A percentile compares a stretch with the other conserved stretches of the same genome.
Evolutionary conservation across 2,888 invertebrate species (phyloP).

Genomic region (Pheosia tremula): DNA sequence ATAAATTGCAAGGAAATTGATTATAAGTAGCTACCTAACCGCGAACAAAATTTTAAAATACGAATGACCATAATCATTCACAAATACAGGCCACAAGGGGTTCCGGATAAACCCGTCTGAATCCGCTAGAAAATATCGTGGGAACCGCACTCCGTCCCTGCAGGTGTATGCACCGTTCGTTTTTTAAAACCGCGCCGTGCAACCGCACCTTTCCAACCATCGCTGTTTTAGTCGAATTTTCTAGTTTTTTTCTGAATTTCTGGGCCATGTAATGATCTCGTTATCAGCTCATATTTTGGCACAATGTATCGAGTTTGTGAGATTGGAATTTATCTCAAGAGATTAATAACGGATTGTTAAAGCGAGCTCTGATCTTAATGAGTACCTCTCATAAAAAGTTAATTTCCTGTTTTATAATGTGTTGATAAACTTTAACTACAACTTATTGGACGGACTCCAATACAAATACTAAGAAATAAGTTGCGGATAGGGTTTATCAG

Average conservation of each 20-base stretch:
- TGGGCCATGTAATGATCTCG: slow-evolving; percentile 32
- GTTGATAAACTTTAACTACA: no score
- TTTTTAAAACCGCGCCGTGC: slow-evolving; percentile 24
- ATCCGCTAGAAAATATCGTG: slow-evolving; percentile 45
- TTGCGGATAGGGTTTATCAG: no score
- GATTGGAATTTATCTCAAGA: not conserved
- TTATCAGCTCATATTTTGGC: slow-evolving; percentile 11
- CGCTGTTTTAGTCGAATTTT: slow-evolving; percentile 25
- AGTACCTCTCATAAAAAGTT: no score
- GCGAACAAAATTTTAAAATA: not conserved
- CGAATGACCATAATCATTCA: slow-evolving; percentile 5
- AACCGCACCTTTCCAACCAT: slow-evolving; percentile 40
- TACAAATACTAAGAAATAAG: no score
- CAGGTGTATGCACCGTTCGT: slow-evolving; percentile 45
- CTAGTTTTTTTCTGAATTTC: slow-evolving; percentile 13
- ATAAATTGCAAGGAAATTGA: no score
- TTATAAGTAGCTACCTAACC: no score
- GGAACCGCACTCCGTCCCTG: slow-evolving; percentile 37
- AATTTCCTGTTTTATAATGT: no score
- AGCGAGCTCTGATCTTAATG: no score
- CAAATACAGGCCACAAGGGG: slow-evolving; percentile 17
- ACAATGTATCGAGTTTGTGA: not conserved
- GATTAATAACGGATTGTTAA: no score
- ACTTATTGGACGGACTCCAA: no score
- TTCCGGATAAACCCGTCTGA: slow-evolving; percentile 9